A percentile compares a stretch with the other conserved stretches of the same genome.
These are phyloP conservation scores for Zaprionus taronus DNA, from an alignment of 1,140 invertebrate genomes.

Conservation along the genomic window DNA sequence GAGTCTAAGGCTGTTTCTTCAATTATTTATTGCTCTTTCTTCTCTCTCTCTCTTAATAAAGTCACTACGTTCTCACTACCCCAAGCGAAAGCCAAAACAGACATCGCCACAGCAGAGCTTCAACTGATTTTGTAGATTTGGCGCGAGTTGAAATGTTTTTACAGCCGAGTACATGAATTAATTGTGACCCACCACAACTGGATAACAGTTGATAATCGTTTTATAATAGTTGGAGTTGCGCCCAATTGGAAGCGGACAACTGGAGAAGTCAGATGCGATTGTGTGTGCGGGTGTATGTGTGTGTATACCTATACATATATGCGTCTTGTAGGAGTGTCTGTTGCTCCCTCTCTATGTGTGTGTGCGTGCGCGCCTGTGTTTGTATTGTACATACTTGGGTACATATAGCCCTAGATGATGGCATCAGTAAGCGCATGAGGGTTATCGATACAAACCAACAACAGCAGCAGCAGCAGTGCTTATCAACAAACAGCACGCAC, in stretches of 20 bases:
- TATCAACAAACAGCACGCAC: slow-evolving; percentile 74
- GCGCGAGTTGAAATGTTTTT: slow-evolving; percentile 64
- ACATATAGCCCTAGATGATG: slow-evolving; percentile 45
- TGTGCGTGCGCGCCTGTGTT: slow-evolving; percentile 3
- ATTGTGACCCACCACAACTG: slow-evolving; percentile 42
- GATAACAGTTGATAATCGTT: slow-evolving; percentile 56
- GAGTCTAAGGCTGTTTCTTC: neutral
- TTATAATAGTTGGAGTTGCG: slow-evolving; percentile 66
- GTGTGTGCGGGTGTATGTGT: neutral
- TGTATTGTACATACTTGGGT: neutral
- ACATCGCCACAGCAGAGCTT: slow-evolving; percentile 3
- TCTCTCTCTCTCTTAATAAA: neutral
- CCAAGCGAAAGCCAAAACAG: neutral
- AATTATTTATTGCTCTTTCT: neutral
- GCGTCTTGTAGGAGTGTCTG: neutral
- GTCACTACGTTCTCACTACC: neutral
- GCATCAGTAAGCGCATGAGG: slow-evolving; percentile 56
- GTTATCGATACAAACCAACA: slow-evolving; percentile 69
- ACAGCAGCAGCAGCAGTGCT: slow-evolving; percentile 60
- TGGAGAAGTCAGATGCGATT: slow-evolving; percentile 16
- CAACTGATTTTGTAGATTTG: slow-evolving; percentile 11
- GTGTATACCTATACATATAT: neutral
- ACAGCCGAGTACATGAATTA: slow-evolving; percentile 56
- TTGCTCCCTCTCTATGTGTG: neutral
- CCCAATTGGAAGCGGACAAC: slow-evolving; percentile 33